phyloP scores from a whole-genome alignment of 2,888 invertebrate genomes.

The Drepanosiphum platanoidis region DNA sequence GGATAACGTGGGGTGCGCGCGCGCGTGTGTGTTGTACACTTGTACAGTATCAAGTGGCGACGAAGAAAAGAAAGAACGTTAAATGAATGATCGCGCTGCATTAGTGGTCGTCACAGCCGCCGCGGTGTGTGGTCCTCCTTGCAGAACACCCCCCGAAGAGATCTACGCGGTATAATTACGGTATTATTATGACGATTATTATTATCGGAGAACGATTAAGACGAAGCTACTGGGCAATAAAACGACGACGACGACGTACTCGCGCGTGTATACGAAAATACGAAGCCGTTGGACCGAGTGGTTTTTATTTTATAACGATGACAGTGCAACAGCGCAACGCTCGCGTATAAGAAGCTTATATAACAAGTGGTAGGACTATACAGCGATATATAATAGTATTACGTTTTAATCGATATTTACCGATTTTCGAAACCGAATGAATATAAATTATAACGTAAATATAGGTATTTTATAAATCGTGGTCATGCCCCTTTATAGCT shows the following conservation, averaged over 20 bases:
- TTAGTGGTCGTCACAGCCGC: background rate
- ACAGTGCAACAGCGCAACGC: background rate
- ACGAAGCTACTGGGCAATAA: conserved; percentile 37
- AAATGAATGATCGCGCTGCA: background rate
- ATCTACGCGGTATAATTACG: conserved; percentile 27
- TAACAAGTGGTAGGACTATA: too few species aligned
- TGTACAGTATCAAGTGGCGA: background rate
- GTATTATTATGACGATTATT: conserved; percentile 19
- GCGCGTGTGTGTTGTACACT: background rate
- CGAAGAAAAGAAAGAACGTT: background rate
- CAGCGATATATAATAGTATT: too few species aligned
- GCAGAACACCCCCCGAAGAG: conserved; percentile 48
- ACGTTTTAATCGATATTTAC: too few species aligned
- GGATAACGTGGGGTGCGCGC: background rate
- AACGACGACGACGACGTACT: background rate
- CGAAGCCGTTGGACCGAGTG: too few species aligned
- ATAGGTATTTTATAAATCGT: too few species aligned
- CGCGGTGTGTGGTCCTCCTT: conserved; percentile 43
- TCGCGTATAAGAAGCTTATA: background rate
- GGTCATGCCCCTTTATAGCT: too few species aligned
- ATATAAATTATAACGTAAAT: too few species aligned
- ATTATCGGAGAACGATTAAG: conserved; percentile 44
- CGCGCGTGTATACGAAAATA: background rate
- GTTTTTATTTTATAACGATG: background rate
- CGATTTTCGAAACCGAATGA: too few species aligned